A percentile compares a stretch with the other conserved stretches of the same genome.
Conservation (phyloP, 2,113 vertebrate species). For the Prunella fulvescens region DNA sequence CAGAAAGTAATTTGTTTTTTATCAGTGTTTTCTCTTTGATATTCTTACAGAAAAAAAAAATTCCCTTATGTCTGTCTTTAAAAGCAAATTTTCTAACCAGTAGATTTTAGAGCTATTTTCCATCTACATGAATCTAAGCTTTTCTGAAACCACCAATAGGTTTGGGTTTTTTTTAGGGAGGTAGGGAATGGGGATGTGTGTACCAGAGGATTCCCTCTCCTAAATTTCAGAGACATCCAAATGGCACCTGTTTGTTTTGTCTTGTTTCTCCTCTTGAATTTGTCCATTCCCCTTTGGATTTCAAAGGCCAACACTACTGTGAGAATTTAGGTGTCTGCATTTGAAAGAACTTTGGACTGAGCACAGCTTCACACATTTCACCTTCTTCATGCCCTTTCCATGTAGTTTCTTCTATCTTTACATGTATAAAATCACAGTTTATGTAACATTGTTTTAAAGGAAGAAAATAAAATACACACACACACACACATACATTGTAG, state of each 20-base stretch:
- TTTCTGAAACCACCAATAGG: neutral
- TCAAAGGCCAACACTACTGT: neutral
- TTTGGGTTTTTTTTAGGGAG: neutral
- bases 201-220: neutral
- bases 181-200: neutral
- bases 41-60: neutral
- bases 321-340: neutral
- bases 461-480: conserved; percentile 50
- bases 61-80: neutral
- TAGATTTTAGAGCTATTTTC: neutral
- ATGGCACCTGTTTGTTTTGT: neutral
- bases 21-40: neutral
- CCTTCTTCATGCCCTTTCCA: neutral
- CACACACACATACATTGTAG: conserved; percentile 41
- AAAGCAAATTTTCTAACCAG: conserved; percentile 5
- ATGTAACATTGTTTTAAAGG: conserved; percentile 6
- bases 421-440: conserved; percentile 23
- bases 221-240: neutral
- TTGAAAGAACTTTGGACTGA: conserved; percentile 16
- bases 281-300: neutral
- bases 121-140: neutral
- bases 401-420: neutral
- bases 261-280: neutral
- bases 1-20: neutral
- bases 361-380: neutral